These are phyloP conservation scores for Alviniconcha strummeri DNA, from an alignment of 2,888 invertebrate genomes.

Conservation along the genomic window DNA sequence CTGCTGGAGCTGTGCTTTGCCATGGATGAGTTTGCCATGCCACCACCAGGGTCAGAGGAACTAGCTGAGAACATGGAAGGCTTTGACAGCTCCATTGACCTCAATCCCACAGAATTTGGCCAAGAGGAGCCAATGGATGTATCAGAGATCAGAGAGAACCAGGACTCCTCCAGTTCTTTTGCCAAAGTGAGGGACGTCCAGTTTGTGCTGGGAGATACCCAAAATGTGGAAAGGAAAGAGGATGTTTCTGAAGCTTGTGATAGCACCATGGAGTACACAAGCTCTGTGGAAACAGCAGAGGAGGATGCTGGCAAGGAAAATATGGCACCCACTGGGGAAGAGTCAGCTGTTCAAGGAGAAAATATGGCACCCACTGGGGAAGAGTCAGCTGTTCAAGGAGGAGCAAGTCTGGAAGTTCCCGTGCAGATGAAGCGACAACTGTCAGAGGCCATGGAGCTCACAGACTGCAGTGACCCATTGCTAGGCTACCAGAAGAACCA, in stretches of 20 bases:
- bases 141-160: constrained; percentile 17
- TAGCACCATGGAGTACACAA: too few species aligned
- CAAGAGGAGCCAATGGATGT: constrained; percentile 11
- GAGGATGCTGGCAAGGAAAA: not conserved
- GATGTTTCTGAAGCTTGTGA: too few species aligned
- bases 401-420: not conserved
- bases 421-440: constrained; percentile 15
- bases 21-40: constrained; percentile 89
- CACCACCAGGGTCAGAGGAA: constrained; percentile 74
- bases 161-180: not conserved
- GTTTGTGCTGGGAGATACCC: not conserved
- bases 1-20: constrained; percentile 83
- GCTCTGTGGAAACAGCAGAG: too few species aligned
- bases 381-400: not conserved
- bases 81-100: constrained; percentile 37
- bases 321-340: not conserved
- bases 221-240: not conserved
- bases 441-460: constrained; percentile 47
- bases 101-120: constrained; percentile 63
- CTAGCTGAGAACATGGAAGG: constrained; percentile 39
- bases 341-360: not conserved
- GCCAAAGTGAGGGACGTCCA: not conserved
- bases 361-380: not conserved
- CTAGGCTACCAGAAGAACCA: constrained; percentile 76
- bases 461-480: constrained; percentile 82